Percentiles rank a stretch among this genome's conserved stretches.
Conservation (phyloP, 1,140 invertebrate genomes). For the Ephestia elutella region DNA sequence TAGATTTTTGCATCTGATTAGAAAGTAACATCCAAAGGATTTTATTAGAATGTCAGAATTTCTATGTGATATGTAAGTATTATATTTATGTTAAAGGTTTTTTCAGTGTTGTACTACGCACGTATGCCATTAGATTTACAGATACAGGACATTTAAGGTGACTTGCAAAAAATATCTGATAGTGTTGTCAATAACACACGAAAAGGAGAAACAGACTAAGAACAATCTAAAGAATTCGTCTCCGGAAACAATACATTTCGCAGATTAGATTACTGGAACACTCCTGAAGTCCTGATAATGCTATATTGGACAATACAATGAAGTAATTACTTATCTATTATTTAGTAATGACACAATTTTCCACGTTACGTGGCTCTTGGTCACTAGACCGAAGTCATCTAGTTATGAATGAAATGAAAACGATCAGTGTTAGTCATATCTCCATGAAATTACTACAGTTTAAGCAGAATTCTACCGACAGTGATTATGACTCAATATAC, state of each 20-base stretch:
- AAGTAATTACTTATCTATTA: background rate
- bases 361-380: constrained; percentile 20
- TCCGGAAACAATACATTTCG: background rate
- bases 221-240: background rate
- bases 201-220: too few species aligned
- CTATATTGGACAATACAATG: background rate
- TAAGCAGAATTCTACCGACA: constrained; percentile 29
- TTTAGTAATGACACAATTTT: constrained; percentile 27
- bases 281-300: background rate
- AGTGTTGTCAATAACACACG: too few species aligned
- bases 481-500: constrained; percentile 25
- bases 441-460: constrained; percentile 26
- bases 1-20: background rate
- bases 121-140: too few species aligned
- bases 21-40: too few species aligned
- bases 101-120: too few species aligned
- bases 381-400: constrained; percentile 23
- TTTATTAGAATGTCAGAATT: too few species aligned
- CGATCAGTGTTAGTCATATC: constrained; percentile 44
- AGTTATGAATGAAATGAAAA: constrained; percentile 47
- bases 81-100: too few species aligned
- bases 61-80: too few species aligned
- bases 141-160: too few species aligned
- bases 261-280: background rate
- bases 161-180: too few species aligned